Base-by-base conservation (phyloP, 2,888 invertebrate species). In the Amphipyra tragopoginis region DNA sequence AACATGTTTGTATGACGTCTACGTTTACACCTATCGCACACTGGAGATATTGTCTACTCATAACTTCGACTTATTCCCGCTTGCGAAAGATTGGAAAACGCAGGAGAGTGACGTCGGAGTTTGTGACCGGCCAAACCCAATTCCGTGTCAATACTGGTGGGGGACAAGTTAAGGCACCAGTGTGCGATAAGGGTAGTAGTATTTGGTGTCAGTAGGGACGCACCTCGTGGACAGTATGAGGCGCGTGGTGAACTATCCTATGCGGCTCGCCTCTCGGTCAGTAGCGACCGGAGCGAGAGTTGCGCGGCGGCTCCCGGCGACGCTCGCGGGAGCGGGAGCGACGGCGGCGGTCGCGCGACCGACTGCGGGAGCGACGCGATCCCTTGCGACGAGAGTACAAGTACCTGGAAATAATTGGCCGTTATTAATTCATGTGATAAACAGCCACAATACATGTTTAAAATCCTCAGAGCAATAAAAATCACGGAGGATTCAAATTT, bases 351-450 rank as follows among this genome's bases (percentile, higher is more conserved):
- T 93, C 93, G 60, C 93, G 93, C 6, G 93, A 92, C 14, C 86
- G 82, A 50, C 86, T 84, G 80, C 95, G 90, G 21, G 92, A 89
- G 60, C 90, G 80, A 85, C 88, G 87, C 86, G 89, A 87, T 38
- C 95, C 95, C 89, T 90, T 90, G 90, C 97, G 96, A 11, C 97
- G 96, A 49, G 97, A 96, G 91, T 97, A 97, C 82, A 97, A 87
- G 89, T 97, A 96, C 85, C 96, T 96, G 86, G 2, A 90, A 9
- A 13, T 3, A 45, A 51, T 34, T 7, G 11, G n/a, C n/a, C n/a
- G n/a, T n/a, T n/a, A n/a, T 33, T 7, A 14, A 1, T 40, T 5
- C 7, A 40, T 40, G 6, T 33, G 33, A 33, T 33, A 33, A 33
- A 33, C 9, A 33, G 6, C 9, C 1, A 33, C 1, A 5, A 6